Evolutionary conservation across 1,140 invertebrate genomes (phyloP).

Genomic region (Ceratoteleas bidentatus): DNA sequence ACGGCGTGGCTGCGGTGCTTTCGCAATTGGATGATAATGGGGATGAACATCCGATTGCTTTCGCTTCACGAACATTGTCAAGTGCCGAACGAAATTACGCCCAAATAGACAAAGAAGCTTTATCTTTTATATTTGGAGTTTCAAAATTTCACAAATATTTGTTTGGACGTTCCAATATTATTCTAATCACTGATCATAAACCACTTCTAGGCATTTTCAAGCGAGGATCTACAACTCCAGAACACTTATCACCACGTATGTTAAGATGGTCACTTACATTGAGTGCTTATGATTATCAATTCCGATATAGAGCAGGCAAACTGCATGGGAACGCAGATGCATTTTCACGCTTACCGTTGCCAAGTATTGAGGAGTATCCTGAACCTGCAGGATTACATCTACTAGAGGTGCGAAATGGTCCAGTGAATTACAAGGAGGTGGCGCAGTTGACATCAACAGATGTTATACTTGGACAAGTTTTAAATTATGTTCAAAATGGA

Average conservation of each 20-base stretch:
- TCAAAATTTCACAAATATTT: background rate
- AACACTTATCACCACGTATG: background rate
- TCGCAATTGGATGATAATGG: slow-evolving; percentile 1
- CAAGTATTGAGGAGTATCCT: background rate
- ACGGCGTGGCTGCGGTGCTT: slow-evolving; percentile 28
- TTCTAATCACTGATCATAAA: background rate
- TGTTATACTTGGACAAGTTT: background rate
- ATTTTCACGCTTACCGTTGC: background rate
- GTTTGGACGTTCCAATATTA: background rate
- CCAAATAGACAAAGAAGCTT: background rate
- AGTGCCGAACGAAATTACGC: background rate
- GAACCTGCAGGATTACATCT: background rate
- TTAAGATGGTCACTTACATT: background rate
- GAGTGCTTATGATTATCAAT: background rate
- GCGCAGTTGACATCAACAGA: background rate
- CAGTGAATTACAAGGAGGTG: background rate
- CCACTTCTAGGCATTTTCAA: background rate
- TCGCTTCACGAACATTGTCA: too few relatives aligned
- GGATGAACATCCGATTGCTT: too few relatives aligned
- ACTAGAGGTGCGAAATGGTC: background rate
- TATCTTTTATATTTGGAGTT: background rate
- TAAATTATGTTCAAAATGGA: background rate
- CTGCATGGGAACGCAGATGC: background rate
- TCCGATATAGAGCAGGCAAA: background rate
- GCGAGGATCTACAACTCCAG: background rate